Evolutionary conservation across 1,140 invertebrate genomes (phyloP).

Genomic region (Campoletis sonorensis): DNA sequence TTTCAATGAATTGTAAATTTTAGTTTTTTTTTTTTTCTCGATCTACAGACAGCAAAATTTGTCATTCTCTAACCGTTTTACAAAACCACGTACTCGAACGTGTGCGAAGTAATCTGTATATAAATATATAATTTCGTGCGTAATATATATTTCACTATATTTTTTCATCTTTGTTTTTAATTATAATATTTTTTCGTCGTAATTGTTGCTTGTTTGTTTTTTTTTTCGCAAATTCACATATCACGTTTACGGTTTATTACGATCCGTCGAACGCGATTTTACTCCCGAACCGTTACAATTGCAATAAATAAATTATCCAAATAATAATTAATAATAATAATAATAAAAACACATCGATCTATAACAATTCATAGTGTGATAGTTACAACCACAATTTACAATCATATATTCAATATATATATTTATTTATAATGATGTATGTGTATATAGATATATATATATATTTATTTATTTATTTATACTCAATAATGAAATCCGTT

Average conservation of each 20-base stretch:
- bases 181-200: no score
- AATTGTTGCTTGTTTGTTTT: no score
- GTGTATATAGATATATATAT: no score
- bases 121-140: conserved; percentile 66
- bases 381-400: conserved; percentile 66
- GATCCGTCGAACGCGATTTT: conserved; percentile 48
- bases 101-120: conserved; percentile 58
- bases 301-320: conserved; percentile 74
- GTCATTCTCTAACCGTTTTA: conserved; percentile 51
- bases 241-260: conserved; percentile 17
- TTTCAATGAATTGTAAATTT: conserved; percentile 25
- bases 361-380: conserved; percentile 55
- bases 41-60: conserved; percentile 18
- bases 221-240: no score
- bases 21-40: conserved; percentile 45
- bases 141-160: conserved; percentile 64
- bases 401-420: conserved; percentile 58
- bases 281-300: no score
- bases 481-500: background rate
- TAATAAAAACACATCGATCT: conserved; percentile 57
- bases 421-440: no score
- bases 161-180: conserved; percentile 24
- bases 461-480: conserved; percentile 8
- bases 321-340: conserved; percentile 52
- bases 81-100: conserved; percentile 49